A percentile compares a stretch with the other conserved stretches of the same genome.
Evolutionary conservation across 1,140 invertebrate genomes (phyloP).

Genomic region (Drosophila willistoni): DNA sequence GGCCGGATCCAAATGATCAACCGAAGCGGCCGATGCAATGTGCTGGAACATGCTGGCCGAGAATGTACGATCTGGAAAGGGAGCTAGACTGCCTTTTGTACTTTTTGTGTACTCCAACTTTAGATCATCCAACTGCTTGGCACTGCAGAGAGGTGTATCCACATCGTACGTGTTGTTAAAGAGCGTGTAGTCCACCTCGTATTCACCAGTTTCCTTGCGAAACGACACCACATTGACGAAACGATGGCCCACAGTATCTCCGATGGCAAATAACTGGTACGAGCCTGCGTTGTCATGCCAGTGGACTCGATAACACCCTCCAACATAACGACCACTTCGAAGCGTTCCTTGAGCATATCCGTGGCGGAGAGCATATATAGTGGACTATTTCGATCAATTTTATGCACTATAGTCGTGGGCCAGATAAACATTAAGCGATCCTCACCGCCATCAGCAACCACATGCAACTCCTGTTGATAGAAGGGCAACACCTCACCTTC

Average conservation of each 20-base stretch:
- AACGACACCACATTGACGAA: slow-evolving; percentile 94
- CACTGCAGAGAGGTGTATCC: slow-evolving; percentile 91
- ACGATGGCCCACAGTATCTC: slow-evolving; percentile 95
- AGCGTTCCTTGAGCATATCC: slow-evolving; percentile 92
- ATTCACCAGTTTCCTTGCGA: slow-evolving; percentile 94
- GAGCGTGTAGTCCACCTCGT: slow-evolving; percentile 94
- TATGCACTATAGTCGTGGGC: slow-evolving; percentile 94
- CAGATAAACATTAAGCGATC: slow-evolving; percentile 95
- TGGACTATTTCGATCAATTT: slow-evolving; percentile 92
- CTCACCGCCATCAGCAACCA: slow-evolving; percentile 90
- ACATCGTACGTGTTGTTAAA: slow-evolving; percentile 96
- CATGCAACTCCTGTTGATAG: slow-evolving; percentile 91
- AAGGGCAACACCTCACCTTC: slow-evolving; percentile 92
- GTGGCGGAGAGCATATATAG: slow-evolving; percentile 93
- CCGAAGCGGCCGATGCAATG: slow-evolving; percentile 73
- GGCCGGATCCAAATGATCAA: slow-evolving; percentile 79
- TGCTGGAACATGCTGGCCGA: slow-evolving; percentile 68
- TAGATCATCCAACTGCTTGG: slow-evolving; percentile 88
- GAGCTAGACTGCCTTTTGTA: slow-evolving; percentile 61
- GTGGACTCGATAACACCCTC: slow-evolving; percentile 94
- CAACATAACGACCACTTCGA: slow-evolving; percentile 96
- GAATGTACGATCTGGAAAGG: slow-evolving; percentile 72
- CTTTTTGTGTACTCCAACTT: slow-evolving; percentile 83
- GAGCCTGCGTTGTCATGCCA: slow-evolving; percentile 92
- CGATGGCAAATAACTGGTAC: slow-evolving; percentile 94